Conservation (phyloP, 2,797 vertebrate species). For the Sciurus vulgaris region DNA sequence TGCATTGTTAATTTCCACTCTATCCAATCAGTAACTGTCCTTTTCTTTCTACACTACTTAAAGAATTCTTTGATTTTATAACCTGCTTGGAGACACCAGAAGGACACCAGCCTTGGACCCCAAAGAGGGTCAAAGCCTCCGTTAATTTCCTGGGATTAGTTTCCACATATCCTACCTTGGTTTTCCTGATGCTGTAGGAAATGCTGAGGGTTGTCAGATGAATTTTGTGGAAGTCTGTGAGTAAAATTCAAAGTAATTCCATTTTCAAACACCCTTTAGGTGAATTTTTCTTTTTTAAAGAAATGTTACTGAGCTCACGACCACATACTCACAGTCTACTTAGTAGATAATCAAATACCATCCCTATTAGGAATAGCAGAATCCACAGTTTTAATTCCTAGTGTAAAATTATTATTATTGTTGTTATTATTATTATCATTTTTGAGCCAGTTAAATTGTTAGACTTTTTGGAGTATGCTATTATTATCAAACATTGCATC, state of each 20-base stretch:
- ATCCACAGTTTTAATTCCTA: not conserved
- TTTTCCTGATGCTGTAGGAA: not conserved
- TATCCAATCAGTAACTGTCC: not conserved
- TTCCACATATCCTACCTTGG: not conserved
- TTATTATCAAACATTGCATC: not conserved
- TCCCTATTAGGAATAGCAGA: not conserved
- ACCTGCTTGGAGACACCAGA: not conserved
- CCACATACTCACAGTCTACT: not conserved
- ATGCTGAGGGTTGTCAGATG: not conserved
- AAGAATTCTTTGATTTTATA: conserved; percentile 17
- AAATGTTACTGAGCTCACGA: not conserved
- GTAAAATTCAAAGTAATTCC: not conserved
- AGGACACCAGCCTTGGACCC: not conserved
- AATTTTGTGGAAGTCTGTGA: not conserved
- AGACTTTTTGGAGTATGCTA: not conserved
- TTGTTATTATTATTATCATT: too few relatives aligned
- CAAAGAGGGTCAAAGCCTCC: not conserved
- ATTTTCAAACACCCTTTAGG: not conserved
- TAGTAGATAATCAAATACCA: not conserved
- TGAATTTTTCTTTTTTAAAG: not conserved
- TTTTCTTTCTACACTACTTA: conserved; percentile 6
- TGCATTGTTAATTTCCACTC: conserved; percentile 66
- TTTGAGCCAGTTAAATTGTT: not conserved
- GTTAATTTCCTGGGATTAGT: not conserved
- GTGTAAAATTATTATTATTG: not conserved